Evolutionary conservation across 2,797 vertebrate genomes (phyloP), one percentile per base, ranked within the genome.

Genomic region (Crenuchus spilurus): DNA sequence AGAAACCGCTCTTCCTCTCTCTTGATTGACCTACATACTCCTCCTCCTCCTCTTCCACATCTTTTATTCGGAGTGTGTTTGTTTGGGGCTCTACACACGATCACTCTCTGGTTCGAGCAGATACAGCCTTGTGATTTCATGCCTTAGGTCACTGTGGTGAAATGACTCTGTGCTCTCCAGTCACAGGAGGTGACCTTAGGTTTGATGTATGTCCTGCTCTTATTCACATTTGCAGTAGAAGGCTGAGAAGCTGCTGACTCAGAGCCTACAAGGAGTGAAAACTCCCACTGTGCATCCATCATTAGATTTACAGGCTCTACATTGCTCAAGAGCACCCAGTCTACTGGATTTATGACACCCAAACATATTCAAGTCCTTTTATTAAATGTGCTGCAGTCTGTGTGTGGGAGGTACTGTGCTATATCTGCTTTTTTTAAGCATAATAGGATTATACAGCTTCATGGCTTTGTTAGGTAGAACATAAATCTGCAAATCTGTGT

Each of bases 181-280:
- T 64, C 41, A 72, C 70, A 20, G 31, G 33, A 44, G 74, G 44
- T 74, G 76, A 74, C 70, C 70, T 79, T 73, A 66, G 41, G 62
- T 61, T 77, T 78, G 70, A 82, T 74, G 58, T 70, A 79, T 79
- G 64, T 66, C 66, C 65, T 2, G 33, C 39, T 44, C 57, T 24
- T 37, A 30, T 80, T 41, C 24, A 20, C 42, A 18, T 70, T 74
- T 55, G 39, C 55, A 35, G 22, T 52, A 63, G 61, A 68, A 75
- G 55, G 54, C 72, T 72, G 48, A 67, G 49, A 62, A 20, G 35
- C 46, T 76, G 80, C 80, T 82, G 80, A 82, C 73, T 82, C 80
- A 82, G 80, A 54, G 71, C 42, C 80, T 66, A 48, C 37, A 39
- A 55, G 61, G 65, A 73, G 52, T 64, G 66, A 66, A 72, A 72